Evolutionary conservation across 1,140 invertebrate species (phyloP).

Genomic region (Ips nitidus): DNA sequence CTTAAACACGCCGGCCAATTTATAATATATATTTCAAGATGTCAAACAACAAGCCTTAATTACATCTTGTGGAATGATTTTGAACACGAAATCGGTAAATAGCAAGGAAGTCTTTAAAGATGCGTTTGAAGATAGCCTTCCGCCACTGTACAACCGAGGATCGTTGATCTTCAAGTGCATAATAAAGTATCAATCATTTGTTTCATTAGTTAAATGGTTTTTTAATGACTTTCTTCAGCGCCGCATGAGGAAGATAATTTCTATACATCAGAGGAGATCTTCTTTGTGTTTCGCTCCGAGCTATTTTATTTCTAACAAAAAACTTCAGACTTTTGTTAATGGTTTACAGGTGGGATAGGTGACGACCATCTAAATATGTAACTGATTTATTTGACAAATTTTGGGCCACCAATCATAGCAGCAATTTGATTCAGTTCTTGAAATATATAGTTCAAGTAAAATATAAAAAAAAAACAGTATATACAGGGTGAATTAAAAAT

Average conservation of each 20-base stretch:
- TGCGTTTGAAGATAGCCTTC: constrained; percentile 28
- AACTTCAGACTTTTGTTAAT: constrained; percentile 6
- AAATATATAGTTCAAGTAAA: too few species aligned
- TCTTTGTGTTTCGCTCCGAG: constrained; percentile 25
- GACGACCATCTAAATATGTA: too few species aligned
- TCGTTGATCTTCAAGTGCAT: constrained; percentile 34
- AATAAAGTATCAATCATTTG: constrained; percentile 50
- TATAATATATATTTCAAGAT: neutral
- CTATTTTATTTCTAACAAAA: constrained; percentile 29
- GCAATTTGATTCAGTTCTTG: too few species aligned
- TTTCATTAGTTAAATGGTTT: constrained; percentile 50
- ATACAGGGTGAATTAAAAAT: too few species aligned
- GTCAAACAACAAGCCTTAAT: constrained; percentile 14
- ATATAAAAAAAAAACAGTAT: too few species aligned
- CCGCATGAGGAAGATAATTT: constrained; percentile 36
- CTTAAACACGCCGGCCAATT: too few species aligned
- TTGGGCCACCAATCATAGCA: too few species aligned
- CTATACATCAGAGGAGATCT: constrained; percentile 29
- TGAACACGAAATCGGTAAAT: constrained; percentile 25
- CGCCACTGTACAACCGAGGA: constrained; percentile 34
- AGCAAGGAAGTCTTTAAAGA: constrained; percentile 32
- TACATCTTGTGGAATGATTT: constrained; percentile 20
- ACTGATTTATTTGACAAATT: too few species aligned
- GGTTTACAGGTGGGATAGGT: constrained; percentile 3
- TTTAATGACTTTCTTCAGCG: constrained; percentile 48